These are phyloP conservation scores for Microchirus variegatus DNA, from an alignment of 2,797 vertebrate genomes.

Conservation along the genomic window DNA sequence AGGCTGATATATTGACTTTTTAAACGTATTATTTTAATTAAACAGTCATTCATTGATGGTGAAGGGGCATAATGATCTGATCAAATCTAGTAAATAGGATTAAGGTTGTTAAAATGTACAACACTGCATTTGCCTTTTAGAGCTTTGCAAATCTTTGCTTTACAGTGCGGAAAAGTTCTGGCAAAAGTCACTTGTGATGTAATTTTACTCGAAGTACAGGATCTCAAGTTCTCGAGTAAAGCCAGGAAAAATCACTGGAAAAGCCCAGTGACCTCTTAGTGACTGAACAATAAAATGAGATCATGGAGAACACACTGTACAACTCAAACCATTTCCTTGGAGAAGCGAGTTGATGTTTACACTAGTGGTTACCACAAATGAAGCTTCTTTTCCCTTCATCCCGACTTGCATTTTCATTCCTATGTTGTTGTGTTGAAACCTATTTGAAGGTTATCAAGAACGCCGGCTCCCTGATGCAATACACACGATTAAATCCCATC, in stretches of 20 bases:
- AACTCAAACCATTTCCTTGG: conserved; percentile 39
- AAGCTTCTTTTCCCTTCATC: conserved; percentile 6
- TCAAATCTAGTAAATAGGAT: conserved; percentile 27
- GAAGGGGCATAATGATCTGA: conserved; percentile 1
- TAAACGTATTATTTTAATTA: conserved; percentile 40
- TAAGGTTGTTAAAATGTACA: conserved; percentile 15
- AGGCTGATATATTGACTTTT: conserved; percentile 44
- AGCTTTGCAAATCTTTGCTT: neutral
- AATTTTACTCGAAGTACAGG: conserved; percentile 30
- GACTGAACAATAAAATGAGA: conserved; percentile 32
- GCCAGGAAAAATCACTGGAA: conserved; percentile 46
- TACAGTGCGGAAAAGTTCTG: neutral
- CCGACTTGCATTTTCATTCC: neutral
- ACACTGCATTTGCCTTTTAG: neutral
- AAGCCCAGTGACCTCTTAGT: conserved; percentile 48
- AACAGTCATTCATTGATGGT: conserved; percentile 15
- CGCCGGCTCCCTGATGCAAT: conserved; percentile 3
- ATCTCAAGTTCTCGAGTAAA: conserved; percentile 34
- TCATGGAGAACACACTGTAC: conserved; percentile 38
- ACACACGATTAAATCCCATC: conserved; percentile 24
- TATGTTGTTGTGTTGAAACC: conserved; percentile 3
- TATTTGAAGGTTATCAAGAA: conserved; percentile 22
- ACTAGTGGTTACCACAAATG: neutral
- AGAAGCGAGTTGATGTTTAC: conserved; percentile 37
- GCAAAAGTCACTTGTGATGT: conserved; percentile 16